Percentiles rank a stretch among this genome's conserved stretches.
phyloP scores from a whole-genome alignment of 2,888 invertebrate genomes.

The Phaedon cochleariae region DNA sequence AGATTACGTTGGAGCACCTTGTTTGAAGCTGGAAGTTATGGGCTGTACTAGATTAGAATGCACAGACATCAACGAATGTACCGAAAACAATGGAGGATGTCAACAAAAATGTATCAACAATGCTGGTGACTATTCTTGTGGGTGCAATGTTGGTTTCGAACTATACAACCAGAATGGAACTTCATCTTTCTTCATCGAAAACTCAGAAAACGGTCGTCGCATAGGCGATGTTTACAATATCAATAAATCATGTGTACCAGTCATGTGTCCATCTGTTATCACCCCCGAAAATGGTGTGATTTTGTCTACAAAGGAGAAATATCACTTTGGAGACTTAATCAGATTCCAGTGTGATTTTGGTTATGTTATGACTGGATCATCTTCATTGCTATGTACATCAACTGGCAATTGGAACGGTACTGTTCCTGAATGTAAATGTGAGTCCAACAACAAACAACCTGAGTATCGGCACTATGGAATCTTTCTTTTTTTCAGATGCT shows the following conservation, averaged over 20 bases:
- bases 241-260: constrained; percentile 94
- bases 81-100: constrained; percentile 87
- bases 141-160: constrained; percentile 91
- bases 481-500: constrained; percentile 71
- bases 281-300: constrained; percentile 88
- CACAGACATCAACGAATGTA: constrained; percentile 88
- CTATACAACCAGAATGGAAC: constrained; percentile 89
- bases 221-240: constrained; percentile 88
- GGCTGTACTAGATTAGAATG: constrained; percentile 92
- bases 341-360: constrained; percentile 95
- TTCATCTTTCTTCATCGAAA: constrained; percentile 83
- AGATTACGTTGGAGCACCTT: constrained; percentile 89
- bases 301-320: constrained; percentile 80
- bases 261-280: constrained; percentile 83
- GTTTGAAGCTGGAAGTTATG: constrained; percentile 90
- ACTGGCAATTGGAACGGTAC: constrained; percentile 95
- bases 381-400: constrained; percentile 85
- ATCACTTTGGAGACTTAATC: constrained; percentile 89
- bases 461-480: no score
- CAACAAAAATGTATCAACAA: constrained; percentile 93
- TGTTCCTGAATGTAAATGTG: constrained; percentile 92
- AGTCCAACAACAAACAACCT: constrained; percentile 59
- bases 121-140: constrained; percentile 87
- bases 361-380: constrained; percentile 88
- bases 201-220: constrained; percentile 84